These are phyloP conservation scores for Hippocampus zosterae DNA, from an alignment of 2,113 vertebrate genomes.

Conservation along the genomic window DNA sequence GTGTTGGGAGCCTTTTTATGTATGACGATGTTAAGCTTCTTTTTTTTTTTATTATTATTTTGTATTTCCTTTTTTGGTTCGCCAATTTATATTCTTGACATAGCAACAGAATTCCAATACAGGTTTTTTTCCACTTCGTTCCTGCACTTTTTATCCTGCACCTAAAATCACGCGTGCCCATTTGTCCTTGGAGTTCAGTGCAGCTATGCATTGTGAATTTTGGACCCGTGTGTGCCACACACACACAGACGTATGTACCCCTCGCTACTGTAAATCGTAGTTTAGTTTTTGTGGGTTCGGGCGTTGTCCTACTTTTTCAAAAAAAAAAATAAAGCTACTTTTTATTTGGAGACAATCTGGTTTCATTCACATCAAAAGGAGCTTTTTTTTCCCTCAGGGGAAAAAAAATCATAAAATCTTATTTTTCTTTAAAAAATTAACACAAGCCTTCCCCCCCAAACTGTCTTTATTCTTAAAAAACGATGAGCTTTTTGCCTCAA, in stretches of 20 bases:
- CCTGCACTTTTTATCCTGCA: slow-evolving; percentile 25
- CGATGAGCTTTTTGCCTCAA: background rate
- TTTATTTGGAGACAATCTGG: too few relatives aligned
- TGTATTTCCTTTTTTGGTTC: background rate
- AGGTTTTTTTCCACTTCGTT: slow-evolving; percentile 10
- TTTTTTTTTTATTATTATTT: background rate
- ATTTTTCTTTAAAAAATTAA: too few relatives aligned
- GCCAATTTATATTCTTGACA: background rate
- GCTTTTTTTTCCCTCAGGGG: too few relatives aligned
- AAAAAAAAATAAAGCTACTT: too few relatives aligned
- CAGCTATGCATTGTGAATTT: slow-evolving; percentile 70
- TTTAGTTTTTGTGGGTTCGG: too few relatives aligned
- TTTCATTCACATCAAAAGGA: too few relatives aligned
- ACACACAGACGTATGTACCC: too few relatives aligned
- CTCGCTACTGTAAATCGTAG: too few relatives aligned
- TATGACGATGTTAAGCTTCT: background rate
- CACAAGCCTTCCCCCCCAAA: too few relatives aligned
- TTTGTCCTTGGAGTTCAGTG: slow-evolving; percentile 68
- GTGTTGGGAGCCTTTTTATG: background rate
- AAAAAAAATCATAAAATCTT: too few relatives aligned
- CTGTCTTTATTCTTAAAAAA: background rate
- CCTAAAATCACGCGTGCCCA: slow-evolving; percentile 37
- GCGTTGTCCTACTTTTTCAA: too few relatives aligned
- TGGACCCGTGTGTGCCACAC: slow-evolving; percentile 51
- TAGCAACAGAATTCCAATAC: slow-evolving; percentile 14